Evolutionary conservation across 2,113 vertebrate species (phyloP).

Genomic region (Lepus europaeus): DNA sequence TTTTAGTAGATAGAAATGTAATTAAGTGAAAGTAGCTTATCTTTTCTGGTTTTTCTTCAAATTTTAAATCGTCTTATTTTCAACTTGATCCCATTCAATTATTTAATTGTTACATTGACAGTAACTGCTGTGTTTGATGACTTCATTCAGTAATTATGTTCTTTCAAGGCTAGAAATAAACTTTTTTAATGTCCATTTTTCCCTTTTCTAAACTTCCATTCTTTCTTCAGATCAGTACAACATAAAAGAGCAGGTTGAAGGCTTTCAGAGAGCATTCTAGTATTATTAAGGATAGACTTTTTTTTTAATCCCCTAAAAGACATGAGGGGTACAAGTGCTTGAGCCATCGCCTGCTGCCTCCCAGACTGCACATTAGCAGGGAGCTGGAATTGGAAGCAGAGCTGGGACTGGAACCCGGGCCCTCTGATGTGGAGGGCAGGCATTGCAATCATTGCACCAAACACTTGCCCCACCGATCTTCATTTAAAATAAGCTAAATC

Average conservation of each 20-base stretch:
- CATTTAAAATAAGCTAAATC: background rate
- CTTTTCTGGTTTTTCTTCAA: constrained; percentile 86
- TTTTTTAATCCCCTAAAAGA: background rate
- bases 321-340: too few relatives aligned
- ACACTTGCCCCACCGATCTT: background rate
- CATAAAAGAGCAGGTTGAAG: background rate
- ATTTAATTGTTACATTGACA: constrained; percentile 90
- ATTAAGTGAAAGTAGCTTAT: constrained; percentile 84
- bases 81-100: constrained; percentile 89
- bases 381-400: too few relatives aligned
- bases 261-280: constrained; percentile 51
- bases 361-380: too few relatives aligned
- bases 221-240: constrained; percentile 35
- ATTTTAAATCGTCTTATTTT: constrained; percentile 88
- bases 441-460: too few relatives aligned
- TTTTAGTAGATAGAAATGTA: constrained; percentile 82
- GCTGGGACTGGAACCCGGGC: too few relatives aligned
- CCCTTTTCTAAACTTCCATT: constrained; percentile 67
- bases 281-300: constrained; percentile 61
- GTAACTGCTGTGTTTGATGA: constrained; percentile 91
- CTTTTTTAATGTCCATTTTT: constrained; percentile 75
- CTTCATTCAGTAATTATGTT: constrained; percentile 89
- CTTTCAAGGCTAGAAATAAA: constrained; percentile 92
- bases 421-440: too few relatives aligned
- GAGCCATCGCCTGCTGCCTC: too few relatives aligned